A percentile compares a stretch with the other conserved stretches of the same genome.
Evolutionary conservation across 2,797 vertebrate species (phyloP).

Genomic region (Erpetoichthys calabaricus): DNA sequence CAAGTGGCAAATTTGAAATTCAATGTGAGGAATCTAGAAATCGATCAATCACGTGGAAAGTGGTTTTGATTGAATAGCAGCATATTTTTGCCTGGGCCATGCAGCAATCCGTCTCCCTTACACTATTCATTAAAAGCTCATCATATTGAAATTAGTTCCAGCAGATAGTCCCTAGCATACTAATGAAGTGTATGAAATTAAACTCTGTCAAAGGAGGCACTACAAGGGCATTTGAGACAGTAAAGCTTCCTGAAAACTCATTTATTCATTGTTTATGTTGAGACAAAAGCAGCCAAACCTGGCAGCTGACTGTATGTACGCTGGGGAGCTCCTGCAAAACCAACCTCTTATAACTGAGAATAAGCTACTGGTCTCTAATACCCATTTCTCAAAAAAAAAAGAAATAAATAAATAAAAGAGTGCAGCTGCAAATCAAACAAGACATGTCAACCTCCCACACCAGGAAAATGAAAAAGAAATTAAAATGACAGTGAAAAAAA

Average conservation of each 20-base stretch:
- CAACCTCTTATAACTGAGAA: too few species aligned
- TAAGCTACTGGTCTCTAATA: too few species aligned
- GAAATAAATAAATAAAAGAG: too few species aligned
- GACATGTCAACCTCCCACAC: too few species aligned
- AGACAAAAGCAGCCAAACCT: too few species aligned
- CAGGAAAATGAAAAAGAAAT: too few species aligned
- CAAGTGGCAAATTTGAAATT: background rate
- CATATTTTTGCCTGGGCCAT: background rate
- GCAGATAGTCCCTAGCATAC: background rate
- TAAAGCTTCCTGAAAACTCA: background rate
- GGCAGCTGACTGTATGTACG: too few species aligned
- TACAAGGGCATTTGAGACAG: background rate
- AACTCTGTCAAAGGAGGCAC: background rate
- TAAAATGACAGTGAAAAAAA: too few species aligned
- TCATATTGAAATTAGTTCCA: background rate
- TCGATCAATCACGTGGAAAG: background rate
- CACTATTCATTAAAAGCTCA: background rate
- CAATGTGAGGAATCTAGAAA: background rate
- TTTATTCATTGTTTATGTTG: background rate
- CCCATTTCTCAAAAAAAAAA: too few species aligned
- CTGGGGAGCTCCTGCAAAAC: too few species aligned
- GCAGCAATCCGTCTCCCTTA: background rate
- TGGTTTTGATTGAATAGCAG: background rate
- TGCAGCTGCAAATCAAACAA: too few species aligned
- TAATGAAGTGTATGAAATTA: slow-evolving; percentile 1